Evolutionary conservation across 2,113 vertebrate genomes (phyloP).

Genomic region (Thryonomys swinderianus): DNA sequence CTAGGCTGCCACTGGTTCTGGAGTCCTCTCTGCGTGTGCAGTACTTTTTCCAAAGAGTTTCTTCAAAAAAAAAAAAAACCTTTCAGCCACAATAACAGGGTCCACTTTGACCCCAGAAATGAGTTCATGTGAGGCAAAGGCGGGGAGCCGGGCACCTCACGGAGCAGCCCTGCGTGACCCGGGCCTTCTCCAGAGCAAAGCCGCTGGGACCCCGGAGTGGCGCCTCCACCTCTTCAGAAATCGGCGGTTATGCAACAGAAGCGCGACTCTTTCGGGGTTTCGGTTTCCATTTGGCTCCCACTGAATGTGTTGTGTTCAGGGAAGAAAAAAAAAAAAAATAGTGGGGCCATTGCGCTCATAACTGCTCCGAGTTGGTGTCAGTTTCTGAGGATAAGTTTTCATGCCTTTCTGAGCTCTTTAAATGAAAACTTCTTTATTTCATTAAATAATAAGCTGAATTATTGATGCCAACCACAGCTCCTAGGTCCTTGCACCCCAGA

Average conservation of each 20-base stretch:
- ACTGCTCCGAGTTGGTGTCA: background rate
- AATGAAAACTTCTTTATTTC: background rate
- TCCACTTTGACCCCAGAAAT: slow-evolving; percentile 14
- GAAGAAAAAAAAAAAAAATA: background rate
- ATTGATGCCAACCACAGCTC: background rate
- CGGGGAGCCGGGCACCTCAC: background rate
- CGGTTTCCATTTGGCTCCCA: background rate
- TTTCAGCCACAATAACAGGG: slow-evolving; percentile 55
- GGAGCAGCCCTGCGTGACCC: background rate
- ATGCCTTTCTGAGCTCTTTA: slow-evolving; percentile 26
- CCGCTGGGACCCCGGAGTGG: background rate
- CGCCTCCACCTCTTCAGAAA: background rate
- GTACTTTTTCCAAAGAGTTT: slow-evolving; percentile 55
- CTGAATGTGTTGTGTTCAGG: background rate
- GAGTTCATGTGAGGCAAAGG: background rate
- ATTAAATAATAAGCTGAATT: background rate
- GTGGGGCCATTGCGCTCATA: background rate
- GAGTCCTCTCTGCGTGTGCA: slow-evolving; percentile 18
- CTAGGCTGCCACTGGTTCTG: slow-evolving; percentile 64
- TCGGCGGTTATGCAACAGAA: background rate
- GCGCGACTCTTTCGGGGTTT: background rate
- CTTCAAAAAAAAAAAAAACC: slow-evolving; percentile 60
- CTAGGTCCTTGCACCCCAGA: background rate
- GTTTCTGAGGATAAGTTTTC: slow-evolving; percentile 32
- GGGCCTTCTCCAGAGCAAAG: background rate